These are phyloP conservation scores for Plumapathes pennacea DNA, from an alignment of 92 coral and sea anemone genomes.

Conservation along the genomic window DNA sequence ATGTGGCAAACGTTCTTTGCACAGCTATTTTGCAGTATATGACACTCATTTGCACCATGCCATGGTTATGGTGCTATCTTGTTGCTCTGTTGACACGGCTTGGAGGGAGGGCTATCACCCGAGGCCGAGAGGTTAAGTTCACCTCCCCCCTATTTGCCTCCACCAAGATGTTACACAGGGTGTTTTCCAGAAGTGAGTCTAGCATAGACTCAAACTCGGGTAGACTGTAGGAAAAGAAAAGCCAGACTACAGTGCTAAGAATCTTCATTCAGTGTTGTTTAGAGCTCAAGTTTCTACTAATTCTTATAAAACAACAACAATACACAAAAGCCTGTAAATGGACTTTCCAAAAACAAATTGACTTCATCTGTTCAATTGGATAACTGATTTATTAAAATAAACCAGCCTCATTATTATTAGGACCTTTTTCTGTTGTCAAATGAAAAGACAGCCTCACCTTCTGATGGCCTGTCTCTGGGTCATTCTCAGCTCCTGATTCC, in stretches of 20 bases:
- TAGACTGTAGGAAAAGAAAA: conserved; percentile 48
- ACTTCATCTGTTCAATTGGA: too few relatives aligned
- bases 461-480: conserved; percentile 68
- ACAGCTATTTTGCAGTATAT: too few relatives aligned
- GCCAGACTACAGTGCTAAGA: not conserved
- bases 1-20: too few relatives aligned
- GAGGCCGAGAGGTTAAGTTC: conserved; percentile 72
- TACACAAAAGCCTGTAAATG: not conserved
- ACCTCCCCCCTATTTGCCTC: conserved; percentile 93
- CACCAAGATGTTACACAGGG: conserved; percentile 75
- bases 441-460: conserved; percentile 40
- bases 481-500: conserved; percentile 50
- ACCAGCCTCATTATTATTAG: not conserved
- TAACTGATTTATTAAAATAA: not conserved
- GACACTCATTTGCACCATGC: too few relatives aligned
- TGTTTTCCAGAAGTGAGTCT: conserved; percentile 91
- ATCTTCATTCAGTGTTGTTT: not conserved
- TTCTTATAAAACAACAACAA: not conserved
- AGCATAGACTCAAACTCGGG: conserved; percentile 85
- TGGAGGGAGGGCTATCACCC: conserved; percentile 95
- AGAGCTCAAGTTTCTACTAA: not conserved
- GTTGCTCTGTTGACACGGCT: conserved; percentile 42
- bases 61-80: conserved; percentile 18
- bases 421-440: not conserved
- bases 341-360: too few relatives aligned